Conservation (phyloP, 2,113 vertebrate species). For the Chunga burmeisteri region DNA sequence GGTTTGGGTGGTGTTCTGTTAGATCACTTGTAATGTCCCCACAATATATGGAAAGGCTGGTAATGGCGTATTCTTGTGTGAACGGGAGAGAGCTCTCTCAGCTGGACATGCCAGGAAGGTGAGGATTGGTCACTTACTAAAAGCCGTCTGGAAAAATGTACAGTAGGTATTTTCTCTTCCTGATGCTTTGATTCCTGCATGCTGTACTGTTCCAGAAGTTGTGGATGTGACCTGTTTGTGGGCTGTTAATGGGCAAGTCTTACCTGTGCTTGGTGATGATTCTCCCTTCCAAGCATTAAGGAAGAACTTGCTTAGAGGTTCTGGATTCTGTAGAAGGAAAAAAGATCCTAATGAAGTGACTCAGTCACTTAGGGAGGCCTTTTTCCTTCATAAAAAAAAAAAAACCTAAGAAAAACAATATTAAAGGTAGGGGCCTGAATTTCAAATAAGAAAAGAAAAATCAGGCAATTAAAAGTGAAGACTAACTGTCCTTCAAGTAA, state of each 20-base stretch:
- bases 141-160: neutral
- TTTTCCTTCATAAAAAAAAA: neutral
- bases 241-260: neutral
- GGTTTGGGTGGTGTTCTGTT: neutral
- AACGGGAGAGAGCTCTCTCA: neutral
- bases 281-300: neutral
- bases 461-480: neutral
- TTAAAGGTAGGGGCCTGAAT: neutral
- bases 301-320: neutral
- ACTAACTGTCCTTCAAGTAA: neutral
- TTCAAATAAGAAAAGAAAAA: neutral
- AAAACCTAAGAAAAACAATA: neutral
- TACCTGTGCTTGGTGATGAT: neutral
- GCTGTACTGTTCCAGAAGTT: neutral
- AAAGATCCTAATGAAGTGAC: neutral
- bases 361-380: neutral
- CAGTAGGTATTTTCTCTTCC: neutral
- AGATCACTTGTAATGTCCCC: no score
- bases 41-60: neutral
- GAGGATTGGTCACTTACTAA: neutral
- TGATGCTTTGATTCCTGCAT: accelerated
- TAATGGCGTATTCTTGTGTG: accelerated
- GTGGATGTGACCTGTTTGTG: neutral
- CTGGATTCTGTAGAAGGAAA: neutral
- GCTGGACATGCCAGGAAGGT: accelerated